A percentile compares a stretch with the other conserved stretches of the same genome.
Evolutionary conservation across 2,888 invertebrate species (phyloP).

Genomic region (Vesta saturnalis): DNA sequence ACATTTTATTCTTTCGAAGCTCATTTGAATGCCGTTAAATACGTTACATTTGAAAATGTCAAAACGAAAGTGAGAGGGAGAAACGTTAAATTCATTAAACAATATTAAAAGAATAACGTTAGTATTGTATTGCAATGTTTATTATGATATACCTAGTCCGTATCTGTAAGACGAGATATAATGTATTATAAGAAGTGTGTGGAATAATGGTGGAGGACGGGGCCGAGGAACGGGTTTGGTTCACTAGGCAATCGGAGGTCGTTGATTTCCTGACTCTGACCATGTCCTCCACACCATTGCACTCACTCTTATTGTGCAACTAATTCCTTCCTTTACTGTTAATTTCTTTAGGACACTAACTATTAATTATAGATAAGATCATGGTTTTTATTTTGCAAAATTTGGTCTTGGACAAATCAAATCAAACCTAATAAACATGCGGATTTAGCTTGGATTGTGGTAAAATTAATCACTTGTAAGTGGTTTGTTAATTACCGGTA

Average conservation of each 20-base stretch:
- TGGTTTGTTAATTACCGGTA: neutral
- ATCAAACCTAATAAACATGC: neutral
- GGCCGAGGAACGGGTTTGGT: constrained; percentile 60
- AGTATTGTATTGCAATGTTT: neutral
- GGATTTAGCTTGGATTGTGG: constrained; percentile 12
- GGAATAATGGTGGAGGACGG: constrained; percentile 37
- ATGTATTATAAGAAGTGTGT: constrained; percentile 32
- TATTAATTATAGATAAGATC: neutral
- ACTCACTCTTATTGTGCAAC: constrained; percentile 42
- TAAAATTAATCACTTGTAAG: neutral
- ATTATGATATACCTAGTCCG: constrained; percentile 22
- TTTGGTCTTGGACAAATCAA: constrained; percentile 4
- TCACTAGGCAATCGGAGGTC: constrained; percentile 64
- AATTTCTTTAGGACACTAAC: constrained; percentile 1
- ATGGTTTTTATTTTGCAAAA: neutral
- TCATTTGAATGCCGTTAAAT: too few relatives aligned
- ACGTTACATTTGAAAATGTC: too few relatives aligned
- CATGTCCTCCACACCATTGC: constrained; percentile 44
- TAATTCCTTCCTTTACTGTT: constrained; percentile 27
- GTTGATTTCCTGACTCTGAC: constrained; percentile 59
- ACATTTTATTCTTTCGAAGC: too few relatives aligned
- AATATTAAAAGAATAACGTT: neutral
- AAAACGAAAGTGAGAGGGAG: too few relatives aligned
- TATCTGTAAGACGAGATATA: constrained; percentile 31
- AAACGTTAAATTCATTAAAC: neutral